These are phyloP conservation scores for Coronaproctus castanopsis DNA, from an alignment of 2,888 invertebrate species.

Conservation along the genomic window DNA sequence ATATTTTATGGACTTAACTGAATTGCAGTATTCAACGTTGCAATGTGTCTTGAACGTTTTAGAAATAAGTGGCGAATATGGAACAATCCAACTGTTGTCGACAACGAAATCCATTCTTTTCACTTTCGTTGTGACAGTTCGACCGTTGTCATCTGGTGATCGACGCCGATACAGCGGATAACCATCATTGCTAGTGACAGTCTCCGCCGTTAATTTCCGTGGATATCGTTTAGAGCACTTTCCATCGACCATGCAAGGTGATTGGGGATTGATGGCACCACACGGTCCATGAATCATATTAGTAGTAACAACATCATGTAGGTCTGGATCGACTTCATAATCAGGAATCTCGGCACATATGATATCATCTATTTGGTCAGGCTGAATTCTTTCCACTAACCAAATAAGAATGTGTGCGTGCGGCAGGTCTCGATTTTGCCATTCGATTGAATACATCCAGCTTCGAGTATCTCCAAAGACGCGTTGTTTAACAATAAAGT, in stretches of 20 bases:
- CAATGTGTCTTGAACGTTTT: not conserved
- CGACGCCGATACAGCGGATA: constrained; percentile 22
- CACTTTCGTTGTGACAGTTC: constrained; percentile 18
- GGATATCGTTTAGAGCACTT: constrained; percentile 20
- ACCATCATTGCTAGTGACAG: constrained; percentile 23
- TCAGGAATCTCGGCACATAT: constrained; percentile 24
- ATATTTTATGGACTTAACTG: constrained; percentile 23
- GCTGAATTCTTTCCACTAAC: constrained; percentile 22
- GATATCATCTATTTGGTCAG: constrained; percentile 23
- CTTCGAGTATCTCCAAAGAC: constrained; percentile 17
- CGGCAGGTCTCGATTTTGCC: constrained; percentile 22
- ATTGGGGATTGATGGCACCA: constrained; percentile 16
- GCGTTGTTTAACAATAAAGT: constrained; percentile 11
- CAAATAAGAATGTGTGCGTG: constrained; percentile 24
- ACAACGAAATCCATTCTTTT: constrained; percentile 16
- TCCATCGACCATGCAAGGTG: constrained; percentile 21
- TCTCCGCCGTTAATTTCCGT: constrained; percentile 19
- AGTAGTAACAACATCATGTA: constrained; percentile 20
- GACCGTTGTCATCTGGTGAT: constrained; percentile 21
- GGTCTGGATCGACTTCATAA: constrained; percentile 17
- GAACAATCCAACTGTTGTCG: constrained; percentile 19
- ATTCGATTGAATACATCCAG: constrained; percentile 21
- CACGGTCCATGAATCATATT: constrained; percentile 25
- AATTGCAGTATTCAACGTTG: not conserved
- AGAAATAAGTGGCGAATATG: constrained; percentile 14